Conservation (phyloP, 2,888 invertebrate genomes). For the Xanthorhoe designata region DNA sequence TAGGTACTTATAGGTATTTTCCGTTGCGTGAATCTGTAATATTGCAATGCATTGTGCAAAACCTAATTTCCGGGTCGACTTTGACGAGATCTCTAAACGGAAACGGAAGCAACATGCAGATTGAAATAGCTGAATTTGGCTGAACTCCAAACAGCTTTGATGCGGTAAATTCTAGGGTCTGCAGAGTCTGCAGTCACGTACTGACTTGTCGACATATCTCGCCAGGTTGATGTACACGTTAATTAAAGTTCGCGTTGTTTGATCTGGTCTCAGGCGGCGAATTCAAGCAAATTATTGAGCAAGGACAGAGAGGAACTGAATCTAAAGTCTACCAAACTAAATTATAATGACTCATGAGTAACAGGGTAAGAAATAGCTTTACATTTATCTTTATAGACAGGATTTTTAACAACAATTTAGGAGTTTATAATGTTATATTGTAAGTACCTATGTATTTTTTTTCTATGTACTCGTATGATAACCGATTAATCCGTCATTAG, state of each 20-base stretch:
- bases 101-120: slow-evolving; percentile 5
- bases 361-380: too few relatives aligned
- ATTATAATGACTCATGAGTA: too few relatives aligned
- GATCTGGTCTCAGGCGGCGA: background rate
- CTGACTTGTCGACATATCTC: background rate
- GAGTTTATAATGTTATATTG: too few relatives aligned
- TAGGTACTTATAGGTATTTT: too few relatives aligned
- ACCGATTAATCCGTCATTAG: too few relatives aligned
- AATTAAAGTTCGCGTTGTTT: background rate
- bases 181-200: background rate
- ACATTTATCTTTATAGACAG: too few relatives aligned
- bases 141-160: background rate
- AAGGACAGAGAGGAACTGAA: background rate
- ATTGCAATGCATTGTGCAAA: background rate
- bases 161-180: background rate
- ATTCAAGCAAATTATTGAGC: background rate
- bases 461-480: too few relatives aligned
- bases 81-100: background rate
- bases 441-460: too few relatives aligned
- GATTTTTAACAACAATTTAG: too few relatives aligned
- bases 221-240: background rate
- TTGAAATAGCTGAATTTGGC: background rate
- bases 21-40: too few relatives aligned
- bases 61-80: background rate
- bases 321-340: too few relatives aligned